Base-by-base conservation (phyloP, 2,888 invertebrate species). In the Latheticus oryzae region DNA sequence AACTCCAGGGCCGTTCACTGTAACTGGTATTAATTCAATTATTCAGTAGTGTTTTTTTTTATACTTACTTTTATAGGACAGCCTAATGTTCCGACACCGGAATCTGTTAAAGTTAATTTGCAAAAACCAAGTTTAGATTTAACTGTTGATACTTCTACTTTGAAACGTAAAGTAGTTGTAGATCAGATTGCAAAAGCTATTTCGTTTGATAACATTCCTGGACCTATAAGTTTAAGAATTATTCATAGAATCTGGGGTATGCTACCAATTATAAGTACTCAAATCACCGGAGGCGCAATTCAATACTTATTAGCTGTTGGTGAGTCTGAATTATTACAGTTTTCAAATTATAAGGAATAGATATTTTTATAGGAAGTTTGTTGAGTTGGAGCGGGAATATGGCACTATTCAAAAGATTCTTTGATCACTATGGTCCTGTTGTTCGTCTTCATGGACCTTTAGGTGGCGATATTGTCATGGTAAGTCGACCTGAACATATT, bases 391-490 rank as follows among this genome's bases (percentile, higher is more conserved):
- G 79, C 37, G 77, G 77, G 12, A 80, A 80, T 53, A 60, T 78
- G 4, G 74, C 74, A 4, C 76, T 82, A 1, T 76, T 81, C 45
- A 77, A 76, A 16, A 80, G 78, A 61, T 66, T 83, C 3, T 78
- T 82, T 60, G 76, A 82, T 42, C 76, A 79, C 60, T 87, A 88
- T 61, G 88, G 88, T 0, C 86, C 87, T 0, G 82, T 88, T 1
- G 87, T 87, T 4, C 82, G 87, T 42, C 80, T 87, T 40, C 82
- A 85, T 12, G 87, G 86, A 15, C 86, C 87, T 0, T 79, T 88
- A 30, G 85, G 86, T 0, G 82, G 83, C 1, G 85, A 87, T 62
- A 83, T 88, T 11, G 84, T 88, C 1, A 78, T 88, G 58, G 76
- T 87, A 35, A 84, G 82, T 69, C 82, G 86, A 43, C 87, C 87